Evolutionary conservation across 2,797 vertebrate species (phyloP), one percentile per base, ranked within the genome.

Genomic region (Hypotaenidia okinawae): DNA sequence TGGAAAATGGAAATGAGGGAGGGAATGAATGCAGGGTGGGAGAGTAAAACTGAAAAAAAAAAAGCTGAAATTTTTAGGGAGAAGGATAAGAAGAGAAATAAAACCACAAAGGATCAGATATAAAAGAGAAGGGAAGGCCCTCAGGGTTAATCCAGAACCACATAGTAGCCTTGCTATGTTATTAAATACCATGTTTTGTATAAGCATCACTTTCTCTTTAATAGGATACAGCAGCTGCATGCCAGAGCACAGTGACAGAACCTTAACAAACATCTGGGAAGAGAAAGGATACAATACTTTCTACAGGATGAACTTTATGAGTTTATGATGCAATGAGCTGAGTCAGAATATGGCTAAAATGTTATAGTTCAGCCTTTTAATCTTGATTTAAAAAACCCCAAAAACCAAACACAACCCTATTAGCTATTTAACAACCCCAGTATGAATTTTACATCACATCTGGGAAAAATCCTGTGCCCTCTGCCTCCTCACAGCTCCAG

Each of bases 271-370:
- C 73, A 95, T 82, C 82, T 84, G 69, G 86, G 59, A 58, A 94
- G 69, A 91, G 76, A 73, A 97, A 92, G 47, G 59, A 93, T 72
- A 86, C 59, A 87, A 57, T 91, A 55, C 68, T 72, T 95, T 87
- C 30, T 87, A 75, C 54, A 87, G 84, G 87, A 87, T 85, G 79
- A 92, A 84, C 35, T 90, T 78, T 84, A 88, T 87, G 82, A 89
- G 69, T 87, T 77, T 12, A 17, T 89, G 79, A 91, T 57, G 62
- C 57, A 95, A 93, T 76, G n/a, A 86, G n/a, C 82, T 86, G 73
- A 87, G 83, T 82, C 69, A 90, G 83, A 91, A 76, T 79, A 76
- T 92, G 80, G 32, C 35, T 37, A 51, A n/a, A 43, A 57, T 59
- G 28, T 18, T 59, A 35, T 15, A 84, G 33, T 22, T 88, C 91